Percentiles rank a stretch among this genome's conserved stretches.
Conservation (phyloP, 2,797 vertebrate genomes). For the Fratercula arctica region DNA sequence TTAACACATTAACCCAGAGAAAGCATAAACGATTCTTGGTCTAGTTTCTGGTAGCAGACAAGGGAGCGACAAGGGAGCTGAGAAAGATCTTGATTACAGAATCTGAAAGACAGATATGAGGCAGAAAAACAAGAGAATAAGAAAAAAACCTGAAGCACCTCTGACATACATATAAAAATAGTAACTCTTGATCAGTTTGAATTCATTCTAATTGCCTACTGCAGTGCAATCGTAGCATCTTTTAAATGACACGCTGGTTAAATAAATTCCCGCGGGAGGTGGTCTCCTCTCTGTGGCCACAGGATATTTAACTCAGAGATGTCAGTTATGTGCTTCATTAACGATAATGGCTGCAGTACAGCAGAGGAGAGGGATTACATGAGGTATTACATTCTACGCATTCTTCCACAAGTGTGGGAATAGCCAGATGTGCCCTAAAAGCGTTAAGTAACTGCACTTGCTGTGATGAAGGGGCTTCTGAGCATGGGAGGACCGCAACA, state of each 20-base stretch:
- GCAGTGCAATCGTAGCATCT: background rate
- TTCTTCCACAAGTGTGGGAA: background rate
- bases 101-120: background rate
- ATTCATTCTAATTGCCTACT: background rate
- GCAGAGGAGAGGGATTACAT: background rate
- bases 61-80: background rate
- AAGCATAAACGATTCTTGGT: background rate
- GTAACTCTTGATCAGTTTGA: background rate
- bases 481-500: background rate
- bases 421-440: background rate
- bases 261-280: background rate
- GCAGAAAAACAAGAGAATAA: background rate
- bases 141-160: background rate
- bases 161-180: background rate
- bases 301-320: background rate
- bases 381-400: background rate
- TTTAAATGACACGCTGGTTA: background rate
- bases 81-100: background rate
- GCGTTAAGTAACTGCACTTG: background rate
- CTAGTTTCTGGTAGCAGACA: background rate
- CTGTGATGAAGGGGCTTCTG: background rate
- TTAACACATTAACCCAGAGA: background rate
- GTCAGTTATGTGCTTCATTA: background rate
- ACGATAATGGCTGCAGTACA: background rate
- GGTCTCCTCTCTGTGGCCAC: background rate